Conservation (phyloP, 2,797 vertebrate species). For the Acanthornis magna region DNA sequence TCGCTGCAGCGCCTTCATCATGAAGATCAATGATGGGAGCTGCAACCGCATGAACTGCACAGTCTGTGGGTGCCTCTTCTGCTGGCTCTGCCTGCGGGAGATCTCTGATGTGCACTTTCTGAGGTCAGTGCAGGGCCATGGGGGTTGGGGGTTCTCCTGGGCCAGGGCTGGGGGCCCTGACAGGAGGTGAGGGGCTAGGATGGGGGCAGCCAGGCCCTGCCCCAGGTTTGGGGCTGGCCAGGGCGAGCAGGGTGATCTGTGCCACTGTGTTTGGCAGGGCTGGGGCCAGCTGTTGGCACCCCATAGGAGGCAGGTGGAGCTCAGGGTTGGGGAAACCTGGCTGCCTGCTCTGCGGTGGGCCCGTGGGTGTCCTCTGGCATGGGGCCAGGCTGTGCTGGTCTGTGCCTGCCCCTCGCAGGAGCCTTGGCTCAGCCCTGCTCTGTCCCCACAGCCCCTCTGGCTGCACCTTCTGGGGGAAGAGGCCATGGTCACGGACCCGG, state of each 20-base stretch:
- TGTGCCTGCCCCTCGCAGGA: neutral
- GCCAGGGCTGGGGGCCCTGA: neutral
- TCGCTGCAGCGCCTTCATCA: constrained; percentile 88
- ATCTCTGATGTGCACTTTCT: constrained; percentile 91
- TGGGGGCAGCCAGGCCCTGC: neutral
- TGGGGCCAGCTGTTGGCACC: neutral
- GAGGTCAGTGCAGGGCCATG: constrained; percentile 44
- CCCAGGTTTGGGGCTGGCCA: neutral
- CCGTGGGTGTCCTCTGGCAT: rapidly evolving
- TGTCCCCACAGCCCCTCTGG: constrained; percentile 82
- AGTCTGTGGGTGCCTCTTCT: constrained; percentile 89
- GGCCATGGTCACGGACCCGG: constrained; percentile 87
- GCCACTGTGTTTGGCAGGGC: neutral
- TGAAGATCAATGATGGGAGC: constrained; percentile 90
- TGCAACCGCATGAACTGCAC: constrained; percentile 91
- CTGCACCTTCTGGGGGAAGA: constrained; percentile 92
- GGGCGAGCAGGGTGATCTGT: neutral
- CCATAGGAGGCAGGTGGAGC: neutral
- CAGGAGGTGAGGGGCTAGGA: neutral
- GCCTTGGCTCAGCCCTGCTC: rapidly evolving
- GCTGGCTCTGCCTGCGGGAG: constrained; percentile 91
- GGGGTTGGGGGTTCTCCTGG: neutral
- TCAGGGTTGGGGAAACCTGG: neutral
- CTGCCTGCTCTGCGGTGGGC: neutral
- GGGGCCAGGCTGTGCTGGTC: neutral